Percentiles rank a stretch among this genome's conserved stretches.
Conservation (phyloP, 1,140 invertebrate species). For the Mesaphorura yosii region DNA sequence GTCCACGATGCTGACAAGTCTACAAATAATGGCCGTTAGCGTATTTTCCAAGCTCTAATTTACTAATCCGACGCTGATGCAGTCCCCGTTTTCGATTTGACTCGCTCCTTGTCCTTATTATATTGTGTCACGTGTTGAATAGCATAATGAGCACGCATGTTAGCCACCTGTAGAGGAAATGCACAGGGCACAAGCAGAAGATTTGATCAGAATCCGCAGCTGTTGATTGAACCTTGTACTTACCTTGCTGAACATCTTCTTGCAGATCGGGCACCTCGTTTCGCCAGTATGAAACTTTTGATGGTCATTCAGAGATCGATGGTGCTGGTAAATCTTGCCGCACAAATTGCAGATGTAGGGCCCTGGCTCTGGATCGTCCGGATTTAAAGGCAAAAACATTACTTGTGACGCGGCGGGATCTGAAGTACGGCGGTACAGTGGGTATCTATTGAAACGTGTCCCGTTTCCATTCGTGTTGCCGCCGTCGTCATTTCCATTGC, state of each 20-base stretch:
- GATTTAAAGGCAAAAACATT: neutral
- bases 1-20: too few relatives aligned
- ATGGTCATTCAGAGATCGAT: conserved; percentile 41
- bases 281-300: conserved; percentile 45
- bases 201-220: neutral
- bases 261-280: conserved; percentile 42
- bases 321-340: conserved; percentile 25
- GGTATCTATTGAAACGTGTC: neutral
- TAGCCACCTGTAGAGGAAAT: conserved; percentile 21
- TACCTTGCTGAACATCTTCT: conserved; percentile 40
- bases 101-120: neutral
- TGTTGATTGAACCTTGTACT: neutral
- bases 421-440: neutral
- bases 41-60: too few relatives aligned
- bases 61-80: neutral
- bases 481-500: neutral
- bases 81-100: neutral
- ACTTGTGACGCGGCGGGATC: neutral
- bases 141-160: conserved; percentile 12
- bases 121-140: neutral
- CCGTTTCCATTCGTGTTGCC: neutral
- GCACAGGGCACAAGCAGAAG: neutral
- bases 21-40: too few relatives aligned
- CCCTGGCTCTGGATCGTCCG: conserved; percentile 3
- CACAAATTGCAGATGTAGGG: conserved; percentile 26